Percentiles rank a stretch among this genome's conserved stretches.
These are phyloP conservation scores for Rattus rattus DNA, from an alignment of 2,113 vertebrate genomes.

Conservation along the genomic window DNA sequence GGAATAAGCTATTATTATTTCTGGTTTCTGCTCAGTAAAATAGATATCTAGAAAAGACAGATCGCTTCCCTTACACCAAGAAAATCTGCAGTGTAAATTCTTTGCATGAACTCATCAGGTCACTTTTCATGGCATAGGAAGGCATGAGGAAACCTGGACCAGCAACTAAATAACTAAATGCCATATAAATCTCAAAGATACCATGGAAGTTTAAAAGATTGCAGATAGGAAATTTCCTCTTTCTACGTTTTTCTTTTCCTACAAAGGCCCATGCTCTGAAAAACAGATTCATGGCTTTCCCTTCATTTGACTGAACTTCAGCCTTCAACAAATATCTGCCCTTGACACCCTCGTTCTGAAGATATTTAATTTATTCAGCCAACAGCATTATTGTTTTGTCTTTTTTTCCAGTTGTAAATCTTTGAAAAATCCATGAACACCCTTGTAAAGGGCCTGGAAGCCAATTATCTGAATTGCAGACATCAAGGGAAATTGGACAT, in stretches of 20 bases:
- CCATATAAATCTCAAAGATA: not conserved
- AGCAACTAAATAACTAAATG: not conserved
- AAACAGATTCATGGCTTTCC: not conserved
- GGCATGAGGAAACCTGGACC: not conserved
- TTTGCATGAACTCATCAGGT: not conserved
- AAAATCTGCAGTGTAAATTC: not conserved
- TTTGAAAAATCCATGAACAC: not conserved
- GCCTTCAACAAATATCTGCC: not conserved
- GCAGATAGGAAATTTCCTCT: not conserved
- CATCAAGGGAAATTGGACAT: not conserved
- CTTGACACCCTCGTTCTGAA: not conserved
- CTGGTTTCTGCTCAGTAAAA: not conserved
- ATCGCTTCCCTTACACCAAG: not conserved
- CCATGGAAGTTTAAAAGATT: too few relatives aligned
- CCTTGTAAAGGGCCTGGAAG: not conserved
- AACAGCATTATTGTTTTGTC: not conserved
- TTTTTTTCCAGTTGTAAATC: not conserved
- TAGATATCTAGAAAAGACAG: not conserved
- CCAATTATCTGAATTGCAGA: not conserved
- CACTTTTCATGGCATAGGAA: too few relatives aligned
- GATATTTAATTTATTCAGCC: not conserved
- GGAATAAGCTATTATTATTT: not conserved
- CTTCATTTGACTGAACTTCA: not conserved
- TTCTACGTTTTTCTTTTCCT: not conserved
- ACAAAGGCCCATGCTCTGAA: not conserved